A percentile compares a stretch with the other conserved stretches of the same genome.
phyloP scores from a whole-genome alignment of 2,113 vertebrate species.

The Xenopus laevis region DNA sequence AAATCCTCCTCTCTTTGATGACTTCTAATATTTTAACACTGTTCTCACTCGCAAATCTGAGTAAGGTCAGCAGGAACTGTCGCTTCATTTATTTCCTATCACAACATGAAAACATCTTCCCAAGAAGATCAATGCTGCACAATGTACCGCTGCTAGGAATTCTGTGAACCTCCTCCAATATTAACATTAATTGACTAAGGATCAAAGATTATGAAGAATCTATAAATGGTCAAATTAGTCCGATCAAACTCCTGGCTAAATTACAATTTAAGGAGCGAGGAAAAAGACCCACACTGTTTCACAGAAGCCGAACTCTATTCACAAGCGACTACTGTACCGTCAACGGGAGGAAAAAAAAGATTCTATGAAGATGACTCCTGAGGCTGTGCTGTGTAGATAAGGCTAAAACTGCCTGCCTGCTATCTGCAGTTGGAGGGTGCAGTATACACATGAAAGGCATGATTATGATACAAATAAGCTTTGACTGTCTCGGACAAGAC shows the following conservation, averaged over 20 bases:
- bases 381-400: slow-evolving; percentile 39
- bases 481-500: slow-evolving; percentile 35
- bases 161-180: background rate
- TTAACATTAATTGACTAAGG: slow-evolving; percentile 25
- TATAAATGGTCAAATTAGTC: slow-evolving; percentile 35
- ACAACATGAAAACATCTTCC: background rate
- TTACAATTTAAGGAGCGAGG: slow-evolving; percentile 10
- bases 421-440: slow-evolving; percentile 29
- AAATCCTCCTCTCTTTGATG: slow-evolving; percentile 16
- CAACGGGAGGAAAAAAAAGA: background rate
- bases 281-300: background rate
- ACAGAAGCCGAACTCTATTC: slow-evolving; percentile 9
- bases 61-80: slow-evolving; percentile 28
- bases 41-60: slow-evolving; percentile 23
- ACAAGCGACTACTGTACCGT: slow-evolving; percentile 14
- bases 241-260: slow-evolving; percentile 16
- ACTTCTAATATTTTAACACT: background rate
- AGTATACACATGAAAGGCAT: slow-evolving; percentile 36
- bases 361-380: slow-evolving; percentile 27
- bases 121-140: slow-evolving; percentile 11
- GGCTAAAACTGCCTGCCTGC: slow-evolving; percentile 14
- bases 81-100: background rate
- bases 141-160: background rate
- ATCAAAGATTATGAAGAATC: slow-evolving; percentile 36
- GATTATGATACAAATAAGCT: slow-evolving; percentile 45